phyloP scores from a whole-genome alignment of 1,140 invertebrate species.

The Orchesella cincta region DNA sequence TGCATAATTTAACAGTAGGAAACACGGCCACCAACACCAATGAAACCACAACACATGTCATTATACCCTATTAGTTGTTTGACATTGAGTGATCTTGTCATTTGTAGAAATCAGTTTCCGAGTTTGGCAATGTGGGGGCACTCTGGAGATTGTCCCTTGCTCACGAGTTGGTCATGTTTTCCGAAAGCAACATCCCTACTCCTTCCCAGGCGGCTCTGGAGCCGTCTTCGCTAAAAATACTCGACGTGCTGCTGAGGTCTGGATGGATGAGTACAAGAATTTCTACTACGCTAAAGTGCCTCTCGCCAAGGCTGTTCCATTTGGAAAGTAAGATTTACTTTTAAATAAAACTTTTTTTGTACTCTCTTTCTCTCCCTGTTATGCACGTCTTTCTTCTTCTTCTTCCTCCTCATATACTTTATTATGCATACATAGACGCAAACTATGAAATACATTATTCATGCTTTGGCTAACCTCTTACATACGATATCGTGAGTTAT shows the following conservation, averaged over 20 bases:
- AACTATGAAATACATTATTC: no score
- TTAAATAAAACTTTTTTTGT: background rate
- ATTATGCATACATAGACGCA: no score
- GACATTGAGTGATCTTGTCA: slow-evolving; percentile 35
- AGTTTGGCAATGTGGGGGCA: slow-evolving; percentile 96
- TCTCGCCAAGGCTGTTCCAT: slow-evolving; percentile 80
- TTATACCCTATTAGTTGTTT: background rate
- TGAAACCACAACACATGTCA: no score
- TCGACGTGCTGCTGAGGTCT: slow-evolving; percentile 85
- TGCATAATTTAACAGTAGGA: no score
- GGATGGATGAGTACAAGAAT: slow-evolving; percentile 94
- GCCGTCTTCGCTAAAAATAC: slow-evolving; percentile 88
- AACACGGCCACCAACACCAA: no score
- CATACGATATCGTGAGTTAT: no score
- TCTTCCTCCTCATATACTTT: no score
- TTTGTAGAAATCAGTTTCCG: slow-evolving; percentile 70
- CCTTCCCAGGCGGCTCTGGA: slow-evolving; percentile 88
- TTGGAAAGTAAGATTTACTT: slow-evolving; percentile 74
- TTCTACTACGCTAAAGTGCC: slow-evolving; percentile 87
- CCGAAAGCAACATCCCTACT: slow-evolving; percentile 90
- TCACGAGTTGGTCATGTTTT: slow-evolving; percentile 85
- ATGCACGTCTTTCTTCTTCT: no score
- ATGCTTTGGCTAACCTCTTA: no score
- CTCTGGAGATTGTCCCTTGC: slow-evolving; percentile 90
- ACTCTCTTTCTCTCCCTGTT: no score